Conservation (phyloP, 2,888 invertebrate genomes). For the Caradrina kadenii region DNA sequence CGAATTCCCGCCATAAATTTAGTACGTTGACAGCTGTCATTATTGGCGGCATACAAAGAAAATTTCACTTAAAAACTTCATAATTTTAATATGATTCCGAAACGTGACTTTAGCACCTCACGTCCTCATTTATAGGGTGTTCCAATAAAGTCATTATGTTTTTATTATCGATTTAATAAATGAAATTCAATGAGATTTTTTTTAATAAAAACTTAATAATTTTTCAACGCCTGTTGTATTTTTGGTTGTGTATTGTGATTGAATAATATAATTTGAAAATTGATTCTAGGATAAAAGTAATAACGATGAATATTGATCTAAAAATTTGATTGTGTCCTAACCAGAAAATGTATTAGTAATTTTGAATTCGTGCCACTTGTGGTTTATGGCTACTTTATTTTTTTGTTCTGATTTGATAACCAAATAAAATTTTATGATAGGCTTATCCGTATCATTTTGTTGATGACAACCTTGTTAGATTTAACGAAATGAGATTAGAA, state of each 20-base stretch:
- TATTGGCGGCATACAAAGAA: conserved; percentile 62
- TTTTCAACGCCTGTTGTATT: conserved; percentile 13
- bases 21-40: conserved; percentile 72
- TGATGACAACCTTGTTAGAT: background rate
- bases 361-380: conserved; percentile 14
- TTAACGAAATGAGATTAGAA: conserved; percentile 1
- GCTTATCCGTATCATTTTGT: background rate
- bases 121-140: conserved; percentile 67
- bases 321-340: background rate
- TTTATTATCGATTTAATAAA: conserved; percentile 29
- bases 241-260: background rate
- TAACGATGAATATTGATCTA: too few relatives aligned
- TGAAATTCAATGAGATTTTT: conserved; percentile 15
- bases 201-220: conserved; percentile 22
- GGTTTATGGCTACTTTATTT: conserved; percentile 2
- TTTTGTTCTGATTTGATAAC: conserved; percentile 14
- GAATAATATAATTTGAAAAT: background rate
- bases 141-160: conserved; percentile 51
- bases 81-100: conserved; percentile 87
- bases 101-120: conserved; percentile 86
- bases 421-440: conserved; percentile 18
- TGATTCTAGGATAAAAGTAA: too few relatives aligned
- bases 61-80: conserved; percentile 77
- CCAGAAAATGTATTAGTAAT: conserved; percentile 24
- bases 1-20: conserved; percentile 69